Conservation (phyloP, 2,888 invertebrate species). For the Tromatobia lineatoria region DNA sequence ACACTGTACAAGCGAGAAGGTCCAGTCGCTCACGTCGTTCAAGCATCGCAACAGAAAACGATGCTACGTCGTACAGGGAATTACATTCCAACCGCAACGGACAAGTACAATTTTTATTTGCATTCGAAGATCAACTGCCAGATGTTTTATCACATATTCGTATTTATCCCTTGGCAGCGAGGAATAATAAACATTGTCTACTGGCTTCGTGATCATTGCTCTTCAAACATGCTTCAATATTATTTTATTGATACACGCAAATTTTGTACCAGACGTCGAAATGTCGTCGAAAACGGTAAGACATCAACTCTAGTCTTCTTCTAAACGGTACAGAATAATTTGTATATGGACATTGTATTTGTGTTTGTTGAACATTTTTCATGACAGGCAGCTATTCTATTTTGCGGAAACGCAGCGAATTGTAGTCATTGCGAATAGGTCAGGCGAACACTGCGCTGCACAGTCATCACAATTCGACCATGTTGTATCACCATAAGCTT, state of each 20-base stretch:
- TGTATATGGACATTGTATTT: too few species aligned
- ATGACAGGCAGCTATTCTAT: too few species aligned
- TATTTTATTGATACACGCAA: not conserved
- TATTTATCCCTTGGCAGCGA: not conserved
- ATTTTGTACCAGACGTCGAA: not conserved
- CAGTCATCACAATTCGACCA: too few species aligned
- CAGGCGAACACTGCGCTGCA: too few species aligned
- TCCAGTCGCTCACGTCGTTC: slow-evolving; percentile 14
- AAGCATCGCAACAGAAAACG: slow-evolving; percentile 21
- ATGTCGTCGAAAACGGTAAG: too few species aligned
- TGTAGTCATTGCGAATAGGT: too few species aligned
- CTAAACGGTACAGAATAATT: too few species aligned
- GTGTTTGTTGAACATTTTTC: too few species aligned
- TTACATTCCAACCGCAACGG: slow-evolving; percentile 39
- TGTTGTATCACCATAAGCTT: too few species aligned
- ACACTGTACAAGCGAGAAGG: slow-evolving; percentile 36
- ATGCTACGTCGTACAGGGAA: not conserved
- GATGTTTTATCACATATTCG: slow-evolving; percentile 47
- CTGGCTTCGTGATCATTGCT: slow-evolving; percentile 1
- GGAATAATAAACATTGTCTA: not conserved
- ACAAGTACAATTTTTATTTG: slow-evolving; percentile 19
- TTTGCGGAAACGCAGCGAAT: too few species aligned
- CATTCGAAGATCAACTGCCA: slow-evolving; percentile 14
- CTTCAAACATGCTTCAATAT: slow-evolving; percentile 9
- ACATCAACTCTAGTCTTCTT: too few species aligned